phyloP scores from a whole-genome alignment of 2,797 vertebrate species.

The Selene dorsalis region DNA sequence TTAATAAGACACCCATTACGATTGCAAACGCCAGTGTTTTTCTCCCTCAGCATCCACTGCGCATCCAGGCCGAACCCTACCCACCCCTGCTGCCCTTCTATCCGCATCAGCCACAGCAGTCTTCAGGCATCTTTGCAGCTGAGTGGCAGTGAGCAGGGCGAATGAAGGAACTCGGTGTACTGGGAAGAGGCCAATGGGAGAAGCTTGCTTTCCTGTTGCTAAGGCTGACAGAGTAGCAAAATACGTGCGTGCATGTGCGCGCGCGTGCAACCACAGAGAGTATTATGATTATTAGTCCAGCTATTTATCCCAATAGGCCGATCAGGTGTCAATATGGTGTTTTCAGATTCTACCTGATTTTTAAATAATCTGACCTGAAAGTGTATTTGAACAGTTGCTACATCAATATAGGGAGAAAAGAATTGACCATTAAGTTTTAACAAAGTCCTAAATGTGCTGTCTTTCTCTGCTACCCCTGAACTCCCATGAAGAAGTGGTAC shows the following conservation, averaged over 20 bases:
- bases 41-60: conserved; percentile 69
- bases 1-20: conserved; percentile 59
- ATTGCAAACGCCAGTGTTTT: conserved; percentile 30
- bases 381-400: not conserved
- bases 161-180: conserved; percentile 51
- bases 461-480: conserved; percentile 2
- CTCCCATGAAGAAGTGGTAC: not conserved
- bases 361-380: not conserved
- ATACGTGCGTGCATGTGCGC: not conserved
- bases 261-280: not conserved
- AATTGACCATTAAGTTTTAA: conserved; percentile 21
- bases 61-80: conserved; percentile 65
- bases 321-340: not conserved
- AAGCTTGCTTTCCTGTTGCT: conserved; percentile 70
- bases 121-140: conserved; percentile 32
- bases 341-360: not conserved
- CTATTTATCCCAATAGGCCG: not conserved
- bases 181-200: conserved; percentile 69
- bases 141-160: conserved; percentile 70
- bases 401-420: not conserved
- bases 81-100: conserved; percentile 68
- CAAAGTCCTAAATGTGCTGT: not conserved
- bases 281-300: conserved; percentile 6
- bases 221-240: conserved; percentile 63
- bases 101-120: conserved; percentile 58